Percentiles rank a stretch among this genome's conserved stretches.
Evolutionary conservation across 2,888 invertebrate genomes (phyloP).

Genomic region (Mantis religiosa): DNA sequence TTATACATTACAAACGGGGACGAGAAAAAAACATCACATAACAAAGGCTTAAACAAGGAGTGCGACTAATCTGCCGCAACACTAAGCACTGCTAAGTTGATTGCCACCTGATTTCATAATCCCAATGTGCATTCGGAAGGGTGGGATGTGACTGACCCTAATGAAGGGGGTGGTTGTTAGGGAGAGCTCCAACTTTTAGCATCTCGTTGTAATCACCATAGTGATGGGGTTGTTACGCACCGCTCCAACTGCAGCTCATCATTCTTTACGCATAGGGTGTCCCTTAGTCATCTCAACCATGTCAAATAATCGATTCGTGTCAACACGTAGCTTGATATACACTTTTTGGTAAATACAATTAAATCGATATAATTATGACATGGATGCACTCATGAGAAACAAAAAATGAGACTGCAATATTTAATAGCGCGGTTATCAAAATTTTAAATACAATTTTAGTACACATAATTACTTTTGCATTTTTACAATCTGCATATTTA

Average conservation of each 20-base stretch:
- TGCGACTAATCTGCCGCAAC: neutral
- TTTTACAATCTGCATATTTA: too few relatives aligned
- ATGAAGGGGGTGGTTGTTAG: neutral
- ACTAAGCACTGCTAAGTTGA: neutral
- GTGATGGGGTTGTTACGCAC: neutral
- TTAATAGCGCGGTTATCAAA: too few relatives aligned
- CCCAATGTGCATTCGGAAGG: neutral
- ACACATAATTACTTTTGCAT: too few relatives aligned
- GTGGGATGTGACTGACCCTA: neutral
- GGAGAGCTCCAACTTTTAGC: neutral
- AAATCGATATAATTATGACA: too few relatives aligned
- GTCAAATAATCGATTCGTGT: too few relatives aligned
- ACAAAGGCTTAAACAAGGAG: neutral
- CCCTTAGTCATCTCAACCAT: neutral
- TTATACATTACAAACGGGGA: neutral
- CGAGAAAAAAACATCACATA: neutral
- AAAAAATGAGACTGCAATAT: too few relatives aligned
- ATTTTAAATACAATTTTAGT: too few relatives aligned
- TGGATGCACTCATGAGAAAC: too few relatives aligned
- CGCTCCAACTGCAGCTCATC: neutral
- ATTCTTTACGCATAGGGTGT: neutral
- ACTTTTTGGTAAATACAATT: too few relatives aligned
- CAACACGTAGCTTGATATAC: too few relatives aligned
- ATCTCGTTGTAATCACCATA: neutral
- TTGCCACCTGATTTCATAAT: neutral